Conservation (phyloP, 1,140 invertebrate genomes). For the Zophobas morio region DNA sequence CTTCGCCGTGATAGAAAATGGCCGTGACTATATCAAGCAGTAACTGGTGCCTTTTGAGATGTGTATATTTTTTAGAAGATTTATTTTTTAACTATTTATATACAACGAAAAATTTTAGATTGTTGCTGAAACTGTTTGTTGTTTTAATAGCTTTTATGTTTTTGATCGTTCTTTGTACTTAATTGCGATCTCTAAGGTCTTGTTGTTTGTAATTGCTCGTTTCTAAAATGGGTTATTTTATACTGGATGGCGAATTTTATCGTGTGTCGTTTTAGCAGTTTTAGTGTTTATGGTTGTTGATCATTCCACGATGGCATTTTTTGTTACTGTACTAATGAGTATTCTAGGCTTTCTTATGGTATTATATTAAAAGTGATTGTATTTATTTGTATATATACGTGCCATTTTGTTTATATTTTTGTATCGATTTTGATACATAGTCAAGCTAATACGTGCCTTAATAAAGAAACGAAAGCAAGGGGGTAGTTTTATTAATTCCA, state of each 20-base stretch:
- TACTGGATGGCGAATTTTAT: not conserved
- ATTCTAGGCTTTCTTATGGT: conserved; percentile 3
- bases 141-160: not conserved
- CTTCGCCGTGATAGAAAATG: conserved; percentile 65
- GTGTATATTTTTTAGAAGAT: conserved; percentile 25
- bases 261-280: conserved; percentile 24
- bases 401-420: conserved; percentile 55
- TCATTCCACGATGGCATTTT: conserved; percentile 42
- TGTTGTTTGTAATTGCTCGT: not conserved
- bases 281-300: conserved; percentile 38
- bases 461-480: conserved; percentile 30
- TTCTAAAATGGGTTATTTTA: conserved; percentile 21
- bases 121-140: conserved; percentile 19
- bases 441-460: conserved; percentile 48
- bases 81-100: conserved; percentile 29
- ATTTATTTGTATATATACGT: conserved; percentile 49
- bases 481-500: not conserved
- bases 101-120: conserved; percentile 41
- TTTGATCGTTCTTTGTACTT: conserved; percentile 5
- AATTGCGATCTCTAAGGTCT: conserved; percentile 6
- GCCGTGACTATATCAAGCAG: conserved; percentile 63
- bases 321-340: conserved; percentile 1
- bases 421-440: conserved; percentile 48
- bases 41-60: conserved; percentile 40
- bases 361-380: conserved; percentile 45